Conservation (phyloP, 2,888 invertebrate species). For the Ochropacha duplaris region DNA sequence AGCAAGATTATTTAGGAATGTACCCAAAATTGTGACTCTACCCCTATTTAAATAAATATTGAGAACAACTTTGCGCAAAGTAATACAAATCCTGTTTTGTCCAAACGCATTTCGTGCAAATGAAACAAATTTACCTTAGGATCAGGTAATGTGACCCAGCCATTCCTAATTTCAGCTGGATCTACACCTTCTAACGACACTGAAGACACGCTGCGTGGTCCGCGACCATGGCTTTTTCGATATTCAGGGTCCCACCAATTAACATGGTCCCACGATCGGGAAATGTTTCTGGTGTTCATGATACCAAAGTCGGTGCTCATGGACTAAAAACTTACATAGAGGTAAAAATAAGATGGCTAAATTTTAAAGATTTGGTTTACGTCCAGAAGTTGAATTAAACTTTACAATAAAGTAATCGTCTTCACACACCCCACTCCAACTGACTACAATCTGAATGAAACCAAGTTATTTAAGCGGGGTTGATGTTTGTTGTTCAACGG, state of each 20-base stretch:
- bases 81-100: no score
- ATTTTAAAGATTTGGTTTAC: not conserved
- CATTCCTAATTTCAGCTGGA: conserved; percentile 65
- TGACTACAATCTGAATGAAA: conserved; percentile 55
- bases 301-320: no score
- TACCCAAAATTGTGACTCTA: no score
- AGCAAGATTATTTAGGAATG: no score
- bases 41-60: no score
- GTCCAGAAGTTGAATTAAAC: not conserved
- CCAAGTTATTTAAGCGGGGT: conserved; percentile 13
- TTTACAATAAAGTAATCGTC: conserved; percentile 18
- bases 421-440: conserved; percentile 12
- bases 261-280: conserved; percentile 59
- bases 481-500: conserved; percentile 47
- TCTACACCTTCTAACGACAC: conserved; percentile 60
- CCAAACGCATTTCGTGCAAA: not conserved
- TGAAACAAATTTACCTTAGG: conserved; percentile 46
- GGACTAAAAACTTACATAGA: no score
- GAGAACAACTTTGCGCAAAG: no score
- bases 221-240: conserved; percentile 45
- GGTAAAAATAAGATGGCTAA: no score
- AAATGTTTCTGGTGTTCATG: conserved; percentile 58
- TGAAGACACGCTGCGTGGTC: conserved; percentile 53
- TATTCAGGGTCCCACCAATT: conserved; percentile 73
- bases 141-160: conserved; percentile 66